Evolutionary conservation across 2,113 vertebrate genomes (phyloP).

Genomic region (Pavo muticus): DNA sequence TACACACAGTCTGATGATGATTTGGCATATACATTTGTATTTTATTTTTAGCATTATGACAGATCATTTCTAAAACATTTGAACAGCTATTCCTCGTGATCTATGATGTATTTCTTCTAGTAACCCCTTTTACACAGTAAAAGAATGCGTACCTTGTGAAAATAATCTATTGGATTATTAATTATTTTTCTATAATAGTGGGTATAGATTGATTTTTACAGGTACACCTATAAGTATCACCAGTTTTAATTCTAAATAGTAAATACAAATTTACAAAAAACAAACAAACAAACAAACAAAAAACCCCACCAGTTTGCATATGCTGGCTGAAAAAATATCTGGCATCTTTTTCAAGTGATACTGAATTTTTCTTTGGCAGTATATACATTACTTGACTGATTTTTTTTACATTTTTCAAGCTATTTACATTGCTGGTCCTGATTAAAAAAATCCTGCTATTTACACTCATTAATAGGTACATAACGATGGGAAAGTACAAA

Average conservation of each 20-base stretch:
- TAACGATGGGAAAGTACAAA: background rate
- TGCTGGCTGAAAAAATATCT: background rate
- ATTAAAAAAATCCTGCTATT: background rate
- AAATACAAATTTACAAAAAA: background rate
- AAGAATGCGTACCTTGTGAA: background rate
- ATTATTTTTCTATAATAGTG: background rate
- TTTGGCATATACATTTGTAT: background rate
- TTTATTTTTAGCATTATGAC: conserved; percentile 35
- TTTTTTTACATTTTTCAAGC: background rate
- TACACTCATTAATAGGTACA: background rate
- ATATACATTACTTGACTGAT: background rate
- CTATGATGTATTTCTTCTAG: background rate
- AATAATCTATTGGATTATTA: background rate
- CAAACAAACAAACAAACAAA: background rate
- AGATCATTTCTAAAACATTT: background rate
- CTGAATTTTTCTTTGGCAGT: background rate
- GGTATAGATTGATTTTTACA: background rate
- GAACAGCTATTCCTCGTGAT: background rate
- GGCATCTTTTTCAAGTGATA: background rate
- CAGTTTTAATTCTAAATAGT: background rate
- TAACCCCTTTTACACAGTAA: background rate
- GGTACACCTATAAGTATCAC: background rate
- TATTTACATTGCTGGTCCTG: background rate
- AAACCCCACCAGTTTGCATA: background rate
- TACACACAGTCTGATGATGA: background rate